Evolutionary conservation across 2,888 invertebrate genomes (phyloP), one percentile per base, ranked within the genome.

Genomic region (Deilephila porcellus): DNA sequence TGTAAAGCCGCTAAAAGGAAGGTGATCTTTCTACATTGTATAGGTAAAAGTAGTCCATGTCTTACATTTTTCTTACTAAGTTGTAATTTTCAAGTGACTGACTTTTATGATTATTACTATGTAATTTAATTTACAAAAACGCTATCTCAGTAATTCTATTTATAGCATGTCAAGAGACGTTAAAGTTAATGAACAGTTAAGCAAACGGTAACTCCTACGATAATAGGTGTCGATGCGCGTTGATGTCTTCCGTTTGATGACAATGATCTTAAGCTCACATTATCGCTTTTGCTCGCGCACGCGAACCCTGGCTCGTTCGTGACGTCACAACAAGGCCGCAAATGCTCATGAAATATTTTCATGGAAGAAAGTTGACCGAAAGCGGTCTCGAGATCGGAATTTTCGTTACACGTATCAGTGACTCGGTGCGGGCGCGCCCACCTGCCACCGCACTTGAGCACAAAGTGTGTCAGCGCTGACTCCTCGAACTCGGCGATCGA

Each of bases 381-480:
- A 93, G 93, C 91, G 86, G 91, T 88, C 88, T 85, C 85, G 87
- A 91, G 91, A 91, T 90, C 81, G 93, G 93, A 92, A 94, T 94
- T 94, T 94, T 91, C 90, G 91, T 89, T 85, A 89, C 88, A 88
- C 88, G 90, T 90, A 88, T 88, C 84, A 87, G 86, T 88, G 88
- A 87, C 87, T 88, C 85, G 84, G 86, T 87, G 88, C 84, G 86
- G 90, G 86, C 93, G 92, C 93, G 89, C 93, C 93, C 93, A 93
- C 93, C 92, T 93, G 92, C 87, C 83, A 88, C 90, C 91, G 89
- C 93, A 92, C 93, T 92, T 92, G 93, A 92, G 86, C 88, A 89
- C 93, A 93, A 94, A 93, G 94, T 94, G 87, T 94, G 94, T 93
- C 94, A 94, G 87, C 86, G 83, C 88, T 88, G 88, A 92, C 92